Base-by-base conservation (phyloP, 2,888 invertebrate species). In the Andrena bicolor region DNA sequence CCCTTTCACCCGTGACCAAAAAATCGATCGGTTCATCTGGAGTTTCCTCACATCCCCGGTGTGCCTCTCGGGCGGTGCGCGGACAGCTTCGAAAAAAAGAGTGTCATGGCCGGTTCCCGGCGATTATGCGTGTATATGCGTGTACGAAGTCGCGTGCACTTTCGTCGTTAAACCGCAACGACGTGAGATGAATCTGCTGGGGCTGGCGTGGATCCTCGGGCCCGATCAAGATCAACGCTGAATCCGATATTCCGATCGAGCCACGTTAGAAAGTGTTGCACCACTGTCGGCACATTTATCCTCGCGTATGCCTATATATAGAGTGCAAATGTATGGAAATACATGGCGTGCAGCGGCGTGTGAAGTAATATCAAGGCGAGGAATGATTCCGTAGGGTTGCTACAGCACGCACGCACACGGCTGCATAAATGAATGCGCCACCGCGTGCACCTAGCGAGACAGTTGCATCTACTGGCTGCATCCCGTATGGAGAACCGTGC, bases 51-150 rank as follows among this genome's bases (percentile, higher is more conserved):
- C 72, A 76, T 68, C 58, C 66, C 32, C 74, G 56, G 64, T 6
- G 30, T 53, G 71, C 73, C 65, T 71, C 61, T 73, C 78, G 56
- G 76, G 69, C 65, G 61, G 30, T 64, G 58, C 63, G 74, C 32
- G 69, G 71, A 71, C 76, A 79, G 79, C 82, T 84, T 81, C 70
- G 83, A 80, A 84, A 74, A 77, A 66, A 89, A 89, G 86, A 88
- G 91, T 90, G 91, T 89, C 90, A 92, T 86, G 90, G 90, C 81
- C 89, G 90, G 85, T 20, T 13, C 85, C 89, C 87, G 65, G 51
- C 23, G 79, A 70, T 76, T 76, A 74, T 76, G 82, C 32, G 48
- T 26, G 73, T 41, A 58, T 76, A 74, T 76, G 82, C 32, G 32
- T 26, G 73, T 41, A 58, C 23, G 28, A 64, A 58, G 53, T 56